These are phyloP conservation scores for Actias luna DNA, from an alignment of 2,888 invertebrate species.

Conservation along the genomic window DNA sequence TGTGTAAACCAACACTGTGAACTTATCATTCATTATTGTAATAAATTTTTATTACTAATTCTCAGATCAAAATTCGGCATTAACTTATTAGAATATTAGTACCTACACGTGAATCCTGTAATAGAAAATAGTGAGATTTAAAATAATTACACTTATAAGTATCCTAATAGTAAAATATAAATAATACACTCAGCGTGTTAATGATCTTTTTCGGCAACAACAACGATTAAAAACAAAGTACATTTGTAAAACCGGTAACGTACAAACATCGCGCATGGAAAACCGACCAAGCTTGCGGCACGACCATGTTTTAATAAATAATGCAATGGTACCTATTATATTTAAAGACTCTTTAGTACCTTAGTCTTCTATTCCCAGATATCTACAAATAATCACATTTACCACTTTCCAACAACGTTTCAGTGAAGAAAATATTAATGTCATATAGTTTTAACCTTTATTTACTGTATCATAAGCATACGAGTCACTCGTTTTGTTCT, in stretches of 20 bases:
- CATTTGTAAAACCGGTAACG: neutral
- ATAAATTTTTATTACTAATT: neutral
- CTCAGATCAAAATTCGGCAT: constrained; percentile 4
- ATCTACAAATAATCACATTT: neutral
- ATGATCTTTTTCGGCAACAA: neutral
- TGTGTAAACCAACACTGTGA: neutral
- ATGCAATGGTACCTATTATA: neutral
- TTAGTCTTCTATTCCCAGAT: neutral
- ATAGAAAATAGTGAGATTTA: neutral
- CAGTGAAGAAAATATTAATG: neutral
- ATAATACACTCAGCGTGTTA: too few species aligned
- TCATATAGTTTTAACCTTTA: neutral
- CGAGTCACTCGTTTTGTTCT: too few species aligned
- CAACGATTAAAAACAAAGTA: too few species aligned
- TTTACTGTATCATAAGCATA: neutral
- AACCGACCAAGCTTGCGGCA: neutral
- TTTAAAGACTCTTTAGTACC: neutral
- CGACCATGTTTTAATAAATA: neutral
- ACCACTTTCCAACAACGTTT: neutral
- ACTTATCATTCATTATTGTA: constrained; percentile 2
- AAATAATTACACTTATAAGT: neutral
- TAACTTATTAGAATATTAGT: neutral
- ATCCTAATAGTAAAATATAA: neutral
- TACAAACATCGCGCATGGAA: neutral
- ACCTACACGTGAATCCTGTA: neutral